Conservation (phyloP, 2,888 invertebrate genomes). For the Hydropsyche betteni region DNA sequence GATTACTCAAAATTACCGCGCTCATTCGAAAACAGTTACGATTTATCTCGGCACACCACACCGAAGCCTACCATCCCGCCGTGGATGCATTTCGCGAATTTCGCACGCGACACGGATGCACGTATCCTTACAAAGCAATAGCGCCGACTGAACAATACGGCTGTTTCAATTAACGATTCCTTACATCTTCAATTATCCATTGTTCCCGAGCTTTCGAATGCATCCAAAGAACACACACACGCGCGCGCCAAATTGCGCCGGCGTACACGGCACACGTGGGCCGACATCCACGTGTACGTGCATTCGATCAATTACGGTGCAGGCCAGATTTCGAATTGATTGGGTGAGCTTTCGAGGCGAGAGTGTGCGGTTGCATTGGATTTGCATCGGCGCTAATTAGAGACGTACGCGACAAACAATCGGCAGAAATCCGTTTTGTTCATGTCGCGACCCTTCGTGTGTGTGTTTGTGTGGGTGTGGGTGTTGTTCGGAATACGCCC, state of each 20-base stretch:
- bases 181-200: conserved; percentile 19
- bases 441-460: neutral
- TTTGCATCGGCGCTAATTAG: conserved; percentile 24
- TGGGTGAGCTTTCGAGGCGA: neutral
- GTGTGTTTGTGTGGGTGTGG: neutral
- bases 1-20: no score
- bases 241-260: neutral
- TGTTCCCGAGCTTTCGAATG: neutral
- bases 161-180: conserved; percentile 13
- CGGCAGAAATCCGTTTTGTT: conserved; percentile 21
- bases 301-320: conserved; percentile 23
- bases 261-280: no score
- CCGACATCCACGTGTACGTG: neutral
- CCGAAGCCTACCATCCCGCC: no score
- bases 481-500: neutral
- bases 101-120: no score
- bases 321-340: conserved; percentile 27
- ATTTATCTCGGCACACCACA: no score
- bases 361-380: conserved; percentile 19
- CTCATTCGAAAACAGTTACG: no score
- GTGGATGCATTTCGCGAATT: no score
- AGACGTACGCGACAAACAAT: conserved; percentile 21
- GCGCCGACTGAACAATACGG: neutral
- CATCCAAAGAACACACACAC: neutral
- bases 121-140: no score